Evolutionary conservation across 2,113 vertebrate genomes (phyloP).

Genomic region (Amphiprion percula): DNA sequence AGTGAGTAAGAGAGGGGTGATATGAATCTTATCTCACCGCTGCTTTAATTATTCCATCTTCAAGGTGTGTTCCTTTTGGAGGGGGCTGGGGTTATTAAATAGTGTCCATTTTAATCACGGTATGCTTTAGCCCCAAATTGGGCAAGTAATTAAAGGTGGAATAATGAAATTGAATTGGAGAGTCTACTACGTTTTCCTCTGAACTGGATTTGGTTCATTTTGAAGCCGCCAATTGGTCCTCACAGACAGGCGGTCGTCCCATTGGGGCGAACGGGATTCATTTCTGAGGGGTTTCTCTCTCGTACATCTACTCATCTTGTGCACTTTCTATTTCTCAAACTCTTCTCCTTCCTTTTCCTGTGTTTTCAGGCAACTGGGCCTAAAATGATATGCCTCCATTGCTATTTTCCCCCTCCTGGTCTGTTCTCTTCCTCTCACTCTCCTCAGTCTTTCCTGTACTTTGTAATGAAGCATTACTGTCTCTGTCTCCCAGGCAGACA

Average conservation of each 20-base stretch:
- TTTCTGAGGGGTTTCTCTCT: constrained; percentile 45
- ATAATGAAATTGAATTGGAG: constrained; percentile 78
- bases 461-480: constrained; percentile 75
- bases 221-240: constrained; percentile 26
- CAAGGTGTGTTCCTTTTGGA: constrained; percentile 72
- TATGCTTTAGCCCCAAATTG: constrained; percentile 77
- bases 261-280: constrained; percentile 42
- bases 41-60: constrained; percentile 86
- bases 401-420: constrained; percentile 25
- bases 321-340: constrained; percentile 36
- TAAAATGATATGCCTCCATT: constrained; percentile 56
- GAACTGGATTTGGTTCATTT: constrained; percentile 52
- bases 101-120: constrained; percentile 84
- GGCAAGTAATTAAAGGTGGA: constrained; percentile 81
- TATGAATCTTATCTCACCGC: constrained; percentile 83
- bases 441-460: constrained; percentile 56
- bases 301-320: constrained; percentile 17
- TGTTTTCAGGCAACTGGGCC: constrained; percentile 50
- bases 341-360: constrained; percentile 10
- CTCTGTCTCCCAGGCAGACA: constrained; percentile 72
- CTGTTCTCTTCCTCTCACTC: constrained; percentile 40
- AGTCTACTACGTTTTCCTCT: constrained; percentile 47
- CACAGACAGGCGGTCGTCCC: constrained; percentile 23
- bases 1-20: constrained; percentile 63
- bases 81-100: constrained; percentile 79